phyloP scores from a whole-genome alignment of 2,797 vertebrate genomes.

The Scyliorhinus canicula region DNA sequence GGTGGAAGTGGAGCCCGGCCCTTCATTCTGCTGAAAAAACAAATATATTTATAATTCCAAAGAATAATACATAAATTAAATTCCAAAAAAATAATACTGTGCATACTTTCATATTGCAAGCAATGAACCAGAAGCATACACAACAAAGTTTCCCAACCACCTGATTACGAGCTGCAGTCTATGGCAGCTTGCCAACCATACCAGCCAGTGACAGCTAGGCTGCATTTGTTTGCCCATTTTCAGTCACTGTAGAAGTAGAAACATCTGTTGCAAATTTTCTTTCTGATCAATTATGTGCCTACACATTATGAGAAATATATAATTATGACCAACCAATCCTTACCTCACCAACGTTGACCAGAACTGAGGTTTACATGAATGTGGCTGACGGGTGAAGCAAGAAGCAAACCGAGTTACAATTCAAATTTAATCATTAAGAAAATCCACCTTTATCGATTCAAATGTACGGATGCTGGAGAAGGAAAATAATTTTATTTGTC shows the following conservation, averaged over 20 bases:
- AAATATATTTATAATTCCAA: not conserved
- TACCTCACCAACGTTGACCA: not conserved
- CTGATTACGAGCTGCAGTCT: not conserved
- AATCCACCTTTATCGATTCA: not conserved
- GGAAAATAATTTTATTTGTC: too few species aligned
- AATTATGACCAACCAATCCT: not conserved
- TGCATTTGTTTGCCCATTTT: not conserved
- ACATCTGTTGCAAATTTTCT: not conserved
- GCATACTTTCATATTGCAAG: not conserved
- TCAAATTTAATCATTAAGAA: not conserved
- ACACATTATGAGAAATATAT: not conserved
- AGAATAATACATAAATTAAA: not conserved
- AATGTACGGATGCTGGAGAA: not conserved
- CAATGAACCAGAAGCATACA: not conserved
- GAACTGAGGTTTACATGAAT: not conserved
- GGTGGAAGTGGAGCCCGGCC: constrained; percentile 71
- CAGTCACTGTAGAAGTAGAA: not conserved
- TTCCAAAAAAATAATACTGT: not conserved
- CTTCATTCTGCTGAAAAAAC: constrained; percentile 72
- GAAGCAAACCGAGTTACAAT: not conserved
- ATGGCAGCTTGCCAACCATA: not conserved
- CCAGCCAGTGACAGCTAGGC: not conserved
- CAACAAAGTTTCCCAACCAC: not conserved
- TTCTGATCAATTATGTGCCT: not conserved
- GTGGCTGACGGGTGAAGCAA: not conserved